Conservation (phyloP, 2,797 vertebrate species). For the Enteromius trimaculatus region DNA sequence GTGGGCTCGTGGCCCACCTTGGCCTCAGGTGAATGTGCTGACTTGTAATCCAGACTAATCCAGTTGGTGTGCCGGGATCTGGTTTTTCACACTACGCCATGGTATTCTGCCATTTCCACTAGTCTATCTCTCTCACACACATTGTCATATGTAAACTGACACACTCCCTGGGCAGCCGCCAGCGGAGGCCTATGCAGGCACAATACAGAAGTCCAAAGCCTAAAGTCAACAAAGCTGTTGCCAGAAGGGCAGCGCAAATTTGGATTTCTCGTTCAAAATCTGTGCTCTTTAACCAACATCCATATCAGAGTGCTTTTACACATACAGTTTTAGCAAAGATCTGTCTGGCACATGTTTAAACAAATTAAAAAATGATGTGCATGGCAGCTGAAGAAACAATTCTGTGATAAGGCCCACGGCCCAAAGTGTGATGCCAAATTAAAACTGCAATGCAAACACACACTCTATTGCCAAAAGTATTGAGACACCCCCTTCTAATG, state of each 20-base stretch:
- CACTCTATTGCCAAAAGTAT: too few relatives aligned
- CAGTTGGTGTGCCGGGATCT: slow-evolving; percentile 74
- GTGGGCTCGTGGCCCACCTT: slow-evolving; percentile 59
- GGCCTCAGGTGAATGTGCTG: slow-evolving; percentile 75
- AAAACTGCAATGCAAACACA: not conserved
- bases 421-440: not conserved
- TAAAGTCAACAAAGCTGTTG: slow-evolving; percentile 32
- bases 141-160: slow-evolving; percentile 19
- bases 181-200: slow-evolving; percentile 33
- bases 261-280: slow-evolving; percentile 16
- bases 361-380: not conserved
- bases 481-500: too few relatives aligned
- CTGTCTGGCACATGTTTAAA: not conserved
- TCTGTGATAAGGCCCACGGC: not conserved
- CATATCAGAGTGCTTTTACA: not conserved
- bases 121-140: slow-evolving; percentile 55
- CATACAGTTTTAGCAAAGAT: not conserved
- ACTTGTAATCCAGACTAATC: slow-evolving; percentile 83
- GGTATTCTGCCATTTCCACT: slow-evolving; percentile 64
- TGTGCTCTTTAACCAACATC: slow-evolving; percentile 11
- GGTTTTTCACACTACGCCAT: slow-evolving; percentile 72
- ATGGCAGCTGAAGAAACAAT: not conserved
- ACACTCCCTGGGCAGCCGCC: slow-evolving; percentile 40
- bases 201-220: slow-evolving; percentile 27
- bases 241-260: slow-evolving; percentile 8